A percentile compares a stretch with the other conserved stretches of the same genome.
These are phyloP conservation scores for Cricetomys ansorgei DNA, from an alignment of 2,113 vertebrate genomes.

Conservation along the genomic window DNA sequence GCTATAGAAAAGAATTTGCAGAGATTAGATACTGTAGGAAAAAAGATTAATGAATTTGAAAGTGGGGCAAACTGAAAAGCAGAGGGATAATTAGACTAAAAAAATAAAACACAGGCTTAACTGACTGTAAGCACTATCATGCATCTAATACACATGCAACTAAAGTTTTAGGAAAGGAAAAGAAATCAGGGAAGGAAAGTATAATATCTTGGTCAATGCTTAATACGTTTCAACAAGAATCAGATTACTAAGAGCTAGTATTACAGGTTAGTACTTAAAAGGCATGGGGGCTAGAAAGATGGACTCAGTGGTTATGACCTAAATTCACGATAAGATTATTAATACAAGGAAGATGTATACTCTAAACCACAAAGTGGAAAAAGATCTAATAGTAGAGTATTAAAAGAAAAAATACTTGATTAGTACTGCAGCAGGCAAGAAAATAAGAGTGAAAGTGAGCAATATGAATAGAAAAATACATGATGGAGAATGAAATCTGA, in stretches of 20 bases:
- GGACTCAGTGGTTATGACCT: not conserved
- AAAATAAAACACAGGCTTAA: not conserved
- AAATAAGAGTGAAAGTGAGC: constrained; percentile 4
- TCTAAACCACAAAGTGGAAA: not conserved
- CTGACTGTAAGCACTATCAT: not conserved
- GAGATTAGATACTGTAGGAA: not conserved
- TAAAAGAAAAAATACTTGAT: not conserved
- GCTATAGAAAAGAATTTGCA: not conserved
- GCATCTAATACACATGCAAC: not conserved
- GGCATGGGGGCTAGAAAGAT: not conserved
- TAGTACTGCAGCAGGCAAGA: not conserved
- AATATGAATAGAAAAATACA: not conserved
- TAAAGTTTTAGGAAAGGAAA: not conserved
- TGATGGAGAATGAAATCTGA: constrained; percentile 21
- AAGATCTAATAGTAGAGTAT: not conserved
- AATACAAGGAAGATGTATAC: not conserved
- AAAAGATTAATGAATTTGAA: not conserved
- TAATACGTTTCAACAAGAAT: not conserved
- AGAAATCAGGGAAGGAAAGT: constrained; percentile 7
- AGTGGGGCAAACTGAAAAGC: not conserved
- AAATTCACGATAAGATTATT: not conserved
- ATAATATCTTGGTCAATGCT: not conserved
- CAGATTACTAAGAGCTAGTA: not conserved
- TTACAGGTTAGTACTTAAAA: constrained; percentile 10
- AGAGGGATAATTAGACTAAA: not conserved